These are phyloP conservation scores for Polydrusus pterygomalis DNA, from an alignment of 2,888 invertebrate genomes.

Conservation along the genomic window DNA sequence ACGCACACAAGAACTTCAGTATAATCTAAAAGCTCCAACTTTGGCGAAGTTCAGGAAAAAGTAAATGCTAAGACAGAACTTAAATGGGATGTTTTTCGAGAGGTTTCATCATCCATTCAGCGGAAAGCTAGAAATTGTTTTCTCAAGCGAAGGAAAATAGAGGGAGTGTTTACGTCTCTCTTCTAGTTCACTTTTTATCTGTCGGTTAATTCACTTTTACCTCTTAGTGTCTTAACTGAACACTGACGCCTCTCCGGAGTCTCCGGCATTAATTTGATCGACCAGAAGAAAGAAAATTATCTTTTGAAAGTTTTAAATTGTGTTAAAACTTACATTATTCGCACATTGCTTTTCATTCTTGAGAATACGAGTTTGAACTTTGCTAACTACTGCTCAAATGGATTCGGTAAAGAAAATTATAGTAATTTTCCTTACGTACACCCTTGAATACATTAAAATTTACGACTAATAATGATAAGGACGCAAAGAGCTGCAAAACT, in stretches of 20 bases:
- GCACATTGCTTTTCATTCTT: neutral
- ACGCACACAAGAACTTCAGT: conserved; percentile 29
- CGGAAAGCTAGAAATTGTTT: conserved; percentile 48
- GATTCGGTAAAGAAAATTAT: neutral
- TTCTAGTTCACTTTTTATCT: conserved; percentile 45
- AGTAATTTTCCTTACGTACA: too few species aligned
- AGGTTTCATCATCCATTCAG: conserved; percentile 47
- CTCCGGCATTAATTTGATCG: neutral
- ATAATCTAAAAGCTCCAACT: conserved; percentile 29
- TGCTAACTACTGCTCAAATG: neutral
- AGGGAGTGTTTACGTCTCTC: conserved; percentile 49
- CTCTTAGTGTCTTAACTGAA: conserved; percentile 30
- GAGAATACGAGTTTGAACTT: neutral
- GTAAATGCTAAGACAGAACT: conserved; percentile 32
- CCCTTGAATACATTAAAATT: too few species aligned
- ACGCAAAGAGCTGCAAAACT: too few species aligned
- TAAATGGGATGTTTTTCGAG: conserved; percentile 49
- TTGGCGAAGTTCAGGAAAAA: conserved; percentile 35
- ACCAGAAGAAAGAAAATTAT: neutral
- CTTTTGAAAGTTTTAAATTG: conserved; percentile 13
- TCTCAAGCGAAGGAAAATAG: conserved; percentile 46
- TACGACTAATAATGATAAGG: too few species aligned
- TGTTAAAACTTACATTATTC: neutral
- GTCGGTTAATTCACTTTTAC: conserved; percentile 37
- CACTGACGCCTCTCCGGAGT: neutral